Evolutionary conservation across 1,140 invertebrate genomes (phyloP), one percentile per base, ranked within the genome.

Genomic region (Drosophila obscura): DNA sequence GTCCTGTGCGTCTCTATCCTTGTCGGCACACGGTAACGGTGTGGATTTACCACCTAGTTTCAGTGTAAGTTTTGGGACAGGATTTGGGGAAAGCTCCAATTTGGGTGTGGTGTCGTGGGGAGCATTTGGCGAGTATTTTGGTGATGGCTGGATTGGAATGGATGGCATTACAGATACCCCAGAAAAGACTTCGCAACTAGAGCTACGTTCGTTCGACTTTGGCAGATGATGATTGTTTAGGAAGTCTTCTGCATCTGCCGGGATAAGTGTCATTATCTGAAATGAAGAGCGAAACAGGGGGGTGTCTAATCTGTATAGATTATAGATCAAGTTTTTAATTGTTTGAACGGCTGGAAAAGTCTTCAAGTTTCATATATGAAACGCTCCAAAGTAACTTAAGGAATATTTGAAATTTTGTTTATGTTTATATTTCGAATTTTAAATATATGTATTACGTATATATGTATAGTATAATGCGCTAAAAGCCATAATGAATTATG

Each of bases 21-120:
- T 62, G 31, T 48, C 58, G 15, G 24, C 13, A 6, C 44, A 5
- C n/a, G 68, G 39, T 45, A 62, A 39, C 11, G 77, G 61, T 24
- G 80, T 72, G 31, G 84, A 77, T 35, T 74, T 79, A 9, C 69
- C 73, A 71, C 94, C 94, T 41, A 97, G 91, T 92, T 97, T 97
- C 9, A 97, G 92, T 4, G 96, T 97, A 35, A 97, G 92, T 92
- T 97, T 97, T 11, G 96, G 96, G 31, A 96, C 62, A 19, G 83
- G 83, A 49, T 65, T 94, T n/a, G 75, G 45, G 48, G 77, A 75
- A 1, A 71, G 44, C n/a, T 69, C 67, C 41, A 62, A 28, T 35
- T 73, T 72, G 8, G 73, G 69, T 28, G 73, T 65, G 22, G 16
- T 77, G 48, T 39, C 16, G 16, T 9, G 28, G 28, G 43, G 28